These are phyloP conservation scores for Chloropsis hardwickii DNA, from an alignment of 2,113 vertebrate species.

Conservation along the genomic window DNA sequence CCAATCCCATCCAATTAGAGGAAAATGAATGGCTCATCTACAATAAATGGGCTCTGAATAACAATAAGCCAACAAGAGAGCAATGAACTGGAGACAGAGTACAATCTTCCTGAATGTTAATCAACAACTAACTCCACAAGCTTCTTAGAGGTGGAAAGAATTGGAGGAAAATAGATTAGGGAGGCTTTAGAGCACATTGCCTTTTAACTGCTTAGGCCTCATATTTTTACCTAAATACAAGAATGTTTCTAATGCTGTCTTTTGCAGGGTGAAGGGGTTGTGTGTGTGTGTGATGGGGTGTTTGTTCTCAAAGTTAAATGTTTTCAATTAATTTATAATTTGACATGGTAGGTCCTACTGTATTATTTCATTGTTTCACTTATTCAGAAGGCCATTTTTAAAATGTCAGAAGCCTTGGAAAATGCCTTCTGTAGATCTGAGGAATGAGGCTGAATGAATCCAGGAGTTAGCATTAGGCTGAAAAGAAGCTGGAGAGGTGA, in stretches of 20 bases:
- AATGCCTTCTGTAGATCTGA: background rate
- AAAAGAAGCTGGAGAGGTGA: background rate
- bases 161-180: conserved; percentile 63
- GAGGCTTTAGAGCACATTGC: conserved; percentile 51
- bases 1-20: conserved; percentile 69
- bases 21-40: conserved; percentile 65
- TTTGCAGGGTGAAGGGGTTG: background rate
- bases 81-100: conserved; percentile 63
- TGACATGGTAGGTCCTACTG: background rate
- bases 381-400: background rate
- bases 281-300: background rate
- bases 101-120: conserved; percentile 66
- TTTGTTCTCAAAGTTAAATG: background rate
- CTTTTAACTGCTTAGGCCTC: conserved; percentile 51
- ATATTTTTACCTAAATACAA: conserved; percentile 53
- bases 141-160: conserved; percentile 67
- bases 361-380: background rate
- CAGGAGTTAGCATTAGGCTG: background rate
- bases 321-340: background rate
- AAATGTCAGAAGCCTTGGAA: background rate
- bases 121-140: conserved; percentile 66
- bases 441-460: background rate
- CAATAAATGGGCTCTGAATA: conserved; percentile 67
- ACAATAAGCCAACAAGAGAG: conserved; percentile 71
- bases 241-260: conserved; percentile 35